Evolutionary conservation across 2,888 invertebrate species (phyloP).

Genomic region (Andrena bicolor): DNA sequence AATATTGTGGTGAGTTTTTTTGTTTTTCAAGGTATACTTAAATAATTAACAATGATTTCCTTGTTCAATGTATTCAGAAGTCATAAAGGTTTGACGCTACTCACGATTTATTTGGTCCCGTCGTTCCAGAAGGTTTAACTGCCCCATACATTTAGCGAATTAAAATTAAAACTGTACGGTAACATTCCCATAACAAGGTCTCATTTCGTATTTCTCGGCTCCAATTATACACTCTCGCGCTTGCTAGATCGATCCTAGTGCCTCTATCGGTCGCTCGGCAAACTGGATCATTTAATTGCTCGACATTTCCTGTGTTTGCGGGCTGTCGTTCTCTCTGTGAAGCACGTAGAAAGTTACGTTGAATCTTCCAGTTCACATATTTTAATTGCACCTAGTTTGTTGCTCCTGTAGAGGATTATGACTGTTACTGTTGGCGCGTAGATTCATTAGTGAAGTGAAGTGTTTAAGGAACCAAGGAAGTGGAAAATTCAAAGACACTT

Average conservation of each 20-base stretch:
- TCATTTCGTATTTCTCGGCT: not conserved
- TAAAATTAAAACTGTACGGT: too few relatives aligned
- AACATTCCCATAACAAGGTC: not conserved
- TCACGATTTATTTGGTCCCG: too few relatives aligned
- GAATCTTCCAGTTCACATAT: not conserved
- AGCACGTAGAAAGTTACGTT: not conserved
- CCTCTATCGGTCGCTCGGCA: not conserved
- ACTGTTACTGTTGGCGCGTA: not conserved
- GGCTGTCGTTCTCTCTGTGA: not conserved
- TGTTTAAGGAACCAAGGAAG: not conserved
- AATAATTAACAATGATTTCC: too few relatives aligned
- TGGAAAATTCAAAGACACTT: too few relatives aligned
- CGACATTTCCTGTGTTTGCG: not conserved
- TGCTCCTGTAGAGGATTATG: not conserved
- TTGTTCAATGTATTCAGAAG: too few relatives aligned
- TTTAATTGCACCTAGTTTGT: conserved; percentile 4
- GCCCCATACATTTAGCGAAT: too few relatives aligned
- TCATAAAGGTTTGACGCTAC: too few relatives aligned
- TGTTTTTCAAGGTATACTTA: too few relatives aligned
- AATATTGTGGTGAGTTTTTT: too few relatives aligned
- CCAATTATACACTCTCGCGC: not conserved
- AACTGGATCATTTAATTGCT: not conserved
- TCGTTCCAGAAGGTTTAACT: too few relatives aligned
- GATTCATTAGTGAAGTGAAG: not conserved
- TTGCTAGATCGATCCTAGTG: not conserved